Evolutionary conservation across 2,113 vertebrate species (phyloP).

Genomic region (Vicugna pacos): DNA sequence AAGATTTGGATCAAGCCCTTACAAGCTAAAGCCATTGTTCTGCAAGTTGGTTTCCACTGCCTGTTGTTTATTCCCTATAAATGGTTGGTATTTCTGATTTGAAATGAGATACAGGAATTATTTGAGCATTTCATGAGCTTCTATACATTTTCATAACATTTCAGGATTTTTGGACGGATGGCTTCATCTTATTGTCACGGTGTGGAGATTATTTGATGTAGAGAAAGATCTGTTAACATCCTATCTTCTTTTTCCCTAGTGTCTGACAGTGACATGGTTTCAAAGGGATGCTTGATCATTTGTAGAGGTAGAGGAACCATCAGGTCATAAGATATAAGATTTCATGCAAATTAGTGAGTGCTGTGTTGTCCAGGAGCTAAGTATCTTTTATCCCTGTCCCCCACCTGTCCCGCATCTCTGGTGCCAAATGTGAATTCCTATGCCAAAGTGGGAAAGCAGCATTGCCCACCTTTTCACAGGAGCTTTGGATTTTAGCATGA

Average conservation of each 20-base stretch:
- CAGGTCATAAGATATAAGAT: background rate
- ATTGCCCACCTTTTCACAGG: rapidly evolving
- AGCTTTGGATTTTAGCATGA: background rate
- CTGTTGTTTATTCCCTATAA: background rate
- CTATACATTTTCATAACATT: background rate
- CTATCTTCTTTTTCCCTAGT: background rate
- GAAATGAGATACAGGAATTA: background rate
- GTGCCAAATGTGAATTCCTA: background rate
- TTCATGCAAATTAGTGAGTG: background rate
- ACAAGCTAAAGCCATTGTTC: background rate
- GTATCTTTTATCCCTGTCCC: background rate
- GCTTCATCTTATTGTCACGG: background rate
- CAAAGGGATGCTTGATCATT: background rate
- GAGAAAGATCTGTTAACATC: background rate
- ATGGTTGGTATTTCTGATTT: background rate
- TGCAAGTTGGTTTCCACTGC: background rate
- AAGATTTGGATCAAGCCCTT: background rate
- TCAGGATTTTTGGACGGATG: background rate
- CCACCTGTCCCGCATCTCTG: background rate
- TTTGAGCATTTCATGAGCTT: background rate
- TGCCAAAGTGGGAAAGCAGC: background rate
- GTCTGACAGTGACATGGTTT: background rate
- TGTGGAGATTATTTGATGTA: background rate
- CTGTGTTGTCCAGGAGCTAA: background rate
- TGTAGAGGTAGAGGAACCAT: too few relatives aligned